phyloP scores from a whole-genome alignment of 1,140 invertebrate genomes.

The Popillia japonica region DNA sequence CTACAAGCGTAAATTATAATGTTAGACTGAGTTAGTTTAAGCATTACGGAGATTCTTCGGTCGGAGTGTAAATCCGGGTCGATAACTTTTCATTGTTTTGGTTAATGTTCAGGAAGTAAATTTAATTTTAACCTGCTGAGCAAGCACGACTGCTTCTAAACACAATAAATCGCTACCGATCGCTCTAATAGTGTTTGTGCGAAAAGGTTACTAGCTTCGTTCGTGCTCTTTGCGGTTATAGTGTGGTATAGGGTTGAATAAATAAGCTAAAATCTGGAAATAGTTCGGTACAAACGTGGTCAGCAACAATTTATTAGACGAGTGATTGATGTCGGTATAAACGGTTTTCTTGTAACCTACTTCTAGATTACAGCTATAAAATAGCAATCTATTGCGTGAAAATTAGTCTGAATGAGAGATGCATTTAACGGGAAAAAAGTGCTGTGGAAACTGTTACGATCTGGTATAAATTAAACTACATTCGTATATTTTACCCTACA shows the following conservation, averaged over 20 bases:
- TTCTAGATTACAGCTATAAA: not conserved
- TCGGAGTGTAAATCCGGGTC: not conserved
- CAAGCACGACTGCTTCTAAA: not conserved
- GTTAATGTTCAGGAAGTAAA: conserved; percentile 28
- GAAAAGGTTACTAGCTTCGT: not conserved
- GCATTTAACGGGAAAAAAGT: not conserved
- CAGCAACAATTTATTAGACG: not conserved
- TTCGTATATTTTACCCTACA: too few relatives aligned
- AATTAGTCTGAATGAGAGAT: not conserved
- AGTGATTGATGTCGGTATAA: not conserved
- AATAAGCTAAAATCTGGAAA: not conserved
- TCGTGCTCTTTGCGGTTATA: not conserved
- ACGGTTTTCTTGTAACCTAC: not conserved
- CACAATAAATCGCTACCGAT: not conserved
- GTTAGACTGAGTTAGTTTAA: too few relatives aligned
- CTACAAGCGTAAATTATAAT: too few relatives aligned
- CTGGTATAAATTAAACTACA: too few relatives aligned
- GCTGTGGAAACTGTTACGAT: not conserved
- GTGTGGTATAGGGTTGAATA: not conserved
- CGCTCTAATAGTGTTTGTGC: not conserved
- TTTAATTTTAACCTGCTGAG: conserved; percentile 16
- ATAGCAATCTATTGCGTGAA: not conserved
- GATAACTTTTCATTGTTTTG: conserved; percentile 28
- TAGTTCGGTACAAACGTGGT: not conserved
- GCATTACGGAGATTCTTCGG: not conserved